Evolutionary conservation across 2,113 vertebrate species (phyloP), one percentile per base, ranked within the genome.

Genomic region (Rousettus leschenaultii): DNA sequence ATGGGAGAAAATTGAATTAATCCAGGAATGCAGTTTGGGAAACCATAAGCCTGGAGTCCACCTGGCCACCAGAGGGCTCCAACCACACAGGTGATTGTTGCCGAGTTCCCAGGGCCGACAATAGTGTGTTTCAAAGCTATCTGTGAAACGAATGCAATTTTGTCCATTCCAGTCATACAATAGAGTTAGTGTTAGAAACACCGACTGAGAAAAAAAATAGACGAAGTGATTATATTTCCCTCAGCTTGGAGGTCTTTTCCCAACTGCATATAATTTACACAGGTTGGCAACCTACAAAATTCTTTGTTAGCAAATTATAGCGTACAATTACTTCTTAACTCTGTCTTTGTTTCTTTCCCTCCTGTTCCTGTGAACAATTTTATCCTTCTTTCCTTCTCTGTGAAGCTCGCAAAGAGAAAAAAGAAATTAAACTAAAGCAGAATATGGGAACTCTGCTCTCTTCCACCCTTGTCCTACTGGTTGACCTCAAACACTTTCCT

Each of bases 151-250:
- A 28, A 82, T 26, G 28, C 57, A 30, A 74, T 94, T 96, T 87
- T 93, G 78, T 89, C 19, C 77, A 77, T 71, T 90, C 87, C 74
- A 33, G 57, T 82, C 84, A 80, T 43, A 98, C 92, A 97, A 97
- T 96, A 94, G 94, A 95, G 93, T 91, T 95, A 97, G 97, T 97
- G 96, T 97, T 97, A 97, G 97, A 94, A 94, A 92, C 61, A 86
- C 82, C 33, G 26, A 75, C 35, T 51, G 38, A 77, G 38, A 28
- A 85, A 70, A 85, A 92, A 96, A 95, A 75, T 86, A 92, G 80
- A 92, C 89, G 93, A 91, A 97, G 93, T 61, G 90, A 93, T 97
- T 97, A 96, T 87, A 75, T 92, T 91, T 96, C 93, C 63, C 61
- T 92, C 45, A 91, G 93, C 80, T 97, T 91, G 85, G 92, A 97